Conservation (phyloP, 2,113 vertebrate genomes). For the Beaufortia kweichowensis region DNA sequence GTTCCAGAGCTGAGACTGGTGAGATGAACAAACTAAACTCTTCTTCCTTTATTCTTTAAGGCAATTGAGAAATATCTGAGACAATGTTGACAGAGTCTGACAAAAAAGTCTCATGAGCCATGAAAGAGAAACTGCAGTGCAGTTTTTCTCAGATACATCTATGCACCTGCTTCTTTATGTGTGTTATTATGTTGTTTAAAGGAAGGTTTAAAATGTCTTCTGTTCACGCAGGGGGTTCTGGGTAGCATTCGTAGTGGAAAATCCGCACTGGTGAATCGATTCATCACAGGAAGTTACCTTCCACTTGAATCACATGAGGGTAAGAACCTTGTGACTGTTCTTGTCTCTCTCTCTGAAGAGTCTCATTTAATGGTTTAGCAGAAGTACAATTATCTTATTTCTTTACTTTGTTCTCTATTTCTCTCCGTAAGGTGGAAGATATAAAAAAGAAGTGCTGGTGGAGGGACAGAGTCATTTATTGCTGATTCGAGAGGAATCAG, state of each 20-base stretch:
- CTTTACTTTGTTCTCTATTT: neutral
- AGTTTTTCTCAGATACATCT: no score
- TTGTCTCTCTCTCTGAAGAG: neutral
- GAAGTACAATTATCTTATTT: neutral
- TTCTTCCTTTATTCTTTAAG: neutral
- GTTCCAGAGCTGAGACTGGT: conserved; percentile 92
- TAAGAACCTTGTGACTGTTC: conserved; percentile 58
- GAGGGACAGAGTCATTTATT: conserved; percentile 92
- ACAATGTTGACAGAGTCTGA: no score
- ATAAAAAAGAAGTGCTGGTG: conserved; percentile 91
- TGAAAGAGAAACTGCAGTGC: no score
- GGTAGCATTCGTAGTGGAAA: conserved; percentile 88
- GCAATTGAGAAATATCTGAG: no score
- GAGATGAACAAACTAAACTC: conserved; percentile 64
- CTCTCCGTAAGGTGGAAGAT: conserved; percentile 80
- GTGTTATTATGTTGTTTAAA: neutral
- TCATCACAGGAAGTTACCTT: conserved; percentile 89
- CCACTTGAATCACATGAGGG: conserved; percentile 86
- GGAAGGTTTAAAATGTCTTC: conserved; percentile 35
- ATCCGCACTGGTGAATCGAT: conserved; percentile 89
- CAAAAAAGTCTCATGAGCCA: no score
- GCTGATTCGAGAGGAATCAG: conserved; percentile 90
- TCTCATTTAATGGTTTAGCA: neutral
- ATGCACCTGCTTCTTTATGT: no score
- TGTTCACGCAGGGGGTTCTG: conserved; percentile 81